These are phyloP conservation scores for Aphyosemion australe DNA, from an alignment of 2,113 vertebrate species.

Conservation along the genomic window DNA sequence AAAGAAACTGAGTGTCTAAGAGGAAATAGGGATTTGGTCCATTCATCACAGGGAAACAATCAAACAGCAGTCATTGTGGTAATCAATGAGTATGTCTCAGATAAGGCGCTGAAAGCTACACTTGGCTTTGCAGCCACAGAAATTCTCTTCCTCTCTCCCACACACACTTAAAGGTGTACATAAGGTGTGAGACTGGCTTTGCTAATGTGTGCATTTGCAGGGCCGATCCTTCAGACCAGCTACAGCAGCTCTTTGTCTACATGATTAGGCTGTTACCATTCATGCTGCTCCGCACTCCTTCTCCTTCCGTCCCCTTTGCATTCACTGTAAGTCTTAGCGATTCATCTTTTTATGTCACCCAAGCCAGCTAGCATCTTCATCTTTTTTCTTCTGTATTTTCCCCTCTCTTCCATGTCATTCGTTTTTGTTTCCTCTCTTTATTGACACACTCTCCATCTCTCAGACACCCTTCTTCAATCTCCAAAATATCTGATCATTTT, in stretches of 20 bases:
- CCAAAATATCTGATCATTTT: conserved; percentile 43
- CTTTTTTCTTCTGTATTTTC: conserved; percentile 2
- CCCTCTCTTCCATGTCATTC: conserved; percentile 1
- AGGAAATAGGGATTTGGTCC: conserved; percentile 20
- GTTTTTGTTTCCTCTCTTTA: conserved; percentile 3
- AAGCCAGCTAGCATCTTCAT: conserved; percentile 21
- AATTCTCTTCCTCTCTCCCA: conserved; percentile 17
- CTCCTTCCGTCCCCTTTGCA: conserved; percentile 23
- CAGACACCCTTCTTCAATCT: not conserved
- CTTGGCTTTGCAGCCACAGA: conserved; percentile 26
- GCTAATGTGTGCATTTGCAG: conserved; percentile 23
- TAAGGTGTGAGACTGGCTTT: conserved; percentile 26
- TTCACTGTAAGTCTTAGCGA: conserved; percentile 23
- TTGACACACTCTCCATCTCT: conserved; percentile 24
- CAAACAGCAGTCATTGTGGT: conserved; percentile 48
- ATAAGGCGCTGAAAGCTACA: conserved; percentile 51
- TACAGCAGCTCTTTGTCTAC: conserved; percentile 46
- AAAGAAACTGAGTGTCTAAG: not conserved
- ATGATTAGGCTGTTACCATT: conserved; percentile 40
- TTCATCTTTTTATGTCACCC: conserved; percentile 43
- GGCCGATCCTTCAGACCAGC: conserved; percentile 31
- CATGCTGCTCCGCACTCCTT: conserved; percentile 1
- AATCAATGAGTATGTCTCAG: conserved; percentile 66
- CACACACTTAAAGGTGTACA: conserved; percentile 12
- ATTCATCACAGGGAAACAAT: conserved; percentile 60